Base-by-base conservation (phyloP, 1,140 invertebrate genomes). In the Potamilus streckersoni region DNA sequence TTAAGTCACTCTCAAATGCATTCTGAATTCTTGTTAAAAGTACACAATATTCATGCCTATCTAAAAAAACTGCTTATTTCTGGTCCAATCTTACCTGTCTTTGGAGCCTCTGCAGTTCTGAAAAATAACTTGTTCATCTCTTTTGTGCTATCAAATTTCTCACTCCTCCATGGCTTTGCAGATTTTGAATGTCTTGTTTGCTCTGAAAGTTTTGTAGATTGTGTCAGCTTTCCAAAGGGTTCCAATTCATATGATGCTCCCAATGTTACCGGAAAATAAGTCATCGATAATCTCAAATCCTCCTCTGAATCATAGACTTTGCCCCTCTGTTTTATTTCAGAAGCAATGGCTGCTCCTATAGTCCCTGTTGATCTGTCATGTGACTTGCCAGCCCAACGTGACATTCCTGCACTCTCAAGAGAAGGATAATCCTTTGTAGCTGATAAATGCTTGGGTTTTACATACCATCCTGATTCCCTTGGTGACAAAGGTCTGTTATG, bases 41-140 rank as follows among this genome's bases (percentile, higher is more conserved):
- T 17, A 17, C 6, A 66, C 5, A 66, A 17, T 31, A 4, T 66
- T 66, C 31, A 17, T 19, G n/a, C n/a, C n/a, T 23, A 12, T 2
- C 4, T 17, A 19, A 56, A n/a, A 17, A 49, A 69, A 71, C n/a
- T 69, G 17, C 23, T 19, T 23, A 68, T 15, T 73, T 55, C 15
- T 17, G 2, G 23, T n/a, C 14, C 3, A 19, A 65, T 69, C 63
- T 74, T 70, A 81, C 79, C 75, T 74, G 71, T 81, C 55, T 57
- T 60, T 31, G 79, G 79, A 19, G 79, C 77, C 61, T 80, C 78
- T n/a, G 56, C 64, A 17, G 72, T 68, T 71, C 75, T 73, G 4
- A 80, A 63, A 55, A 77, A 73, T 17, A 77, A 17, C 49, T 72
- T 66, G 49, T 78, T 68, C 8, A 77, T n/a, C 20, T 71, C 65